Evolutionary conservation across 64 coral and sea anemone species (phyloP).

Genomic region (Trachythela sp.): DNA sequence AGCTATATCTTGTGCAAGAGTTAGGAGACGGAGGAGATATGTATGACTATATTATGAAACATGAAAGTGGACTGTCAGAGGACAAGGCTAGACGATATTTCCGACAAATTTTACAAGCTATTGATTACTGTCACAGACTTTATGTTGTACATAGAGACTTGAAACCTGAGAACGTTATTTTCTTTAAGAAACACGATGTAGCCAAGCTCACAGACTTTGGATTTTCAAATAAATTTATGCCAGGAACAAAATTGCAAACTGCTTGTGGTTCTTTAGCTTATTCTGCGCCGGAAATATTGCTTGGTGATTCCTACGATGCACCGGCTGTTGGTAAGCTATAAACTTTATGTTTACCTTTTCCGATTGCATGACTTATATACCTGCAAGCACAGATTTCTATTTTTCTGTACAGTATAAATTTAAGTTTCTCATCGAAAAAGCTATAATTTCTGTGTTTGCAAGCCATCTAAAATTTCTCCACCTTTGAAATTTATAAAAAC

Average conservation of each 20-base stretch:
- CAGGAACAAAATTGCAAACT: slow-evolving; percentile 85
- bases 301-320: slow-evolving; percentile 93
- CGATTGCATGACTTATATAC: neutral
- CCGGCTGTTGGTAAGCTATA: slow-evolving; percentile 86
- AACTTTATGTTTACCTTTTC: neutral
- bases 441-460: too few relatives aligned
- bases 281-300: slow-evolving; percentile 92
- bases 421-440: too few relatives aligned
- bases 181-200: slow-evolving; percentile 91
- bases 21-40: slow-evolving; percentile 96
- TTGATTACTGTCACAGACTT: slow-evolving; percentile 95
- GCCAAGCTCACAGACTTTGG: slow-evolving; percentile 99
- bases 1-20: slow-evolving; percentile 95
- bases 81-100: slow-evolving; percentile 90
- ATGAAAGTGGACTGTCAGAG: slow-evolving; percentile 81
- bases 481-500: too few relatives aligned
- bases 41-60: slow-evolving; percentile 99
- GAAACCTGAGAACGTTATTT: slow-evolving; percentile 99
- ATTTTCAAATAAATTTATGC: slow-evolving; percentile 95
- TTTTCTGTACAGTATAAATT: too few relatives aligned
- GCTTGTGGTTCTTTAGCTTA: slow-evolving; percentile 92
- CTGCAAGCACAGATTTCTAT: too few relatives aligned
- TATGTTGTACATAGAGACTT: slow-evolving; percentile 97
- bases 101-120: slow-evolving; percentile 94
- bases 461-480: too few relatives aligned